Percentiles rank a stretch among this genome's conserved stretches.
Evolutionary conservation across 1,140 invertebrate species (phyloP).

Genomic region (Ylistrum balloti): DNA sequence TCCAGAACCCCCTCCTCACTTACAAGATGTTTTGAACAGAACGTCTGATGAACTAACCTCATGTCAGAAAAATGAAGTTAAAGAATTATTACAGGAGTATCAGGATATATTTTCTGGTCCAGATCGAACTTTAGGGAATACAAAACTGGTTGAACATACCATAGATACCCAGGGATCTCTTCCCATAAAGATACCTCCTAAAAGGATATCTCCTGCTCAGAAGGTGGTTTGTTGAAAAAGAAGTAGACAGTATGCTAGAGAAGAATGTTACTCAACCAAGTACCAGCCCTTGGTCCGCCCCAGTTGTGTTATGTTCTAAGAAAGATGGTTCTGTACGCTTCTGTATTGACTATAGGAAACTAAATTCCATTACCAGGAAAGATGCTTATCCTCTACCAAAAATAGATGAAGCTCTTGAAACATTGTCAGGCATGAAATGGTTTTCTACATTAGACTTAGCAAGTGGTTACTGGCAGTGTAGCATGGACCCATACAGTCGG

Average conservation of each 20-base stretch:
- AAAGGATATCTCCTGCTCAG: no score
- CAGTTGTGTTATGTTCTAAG: conserved; percentile 60
- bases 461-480: conserved; percentile 53
- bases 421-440: conserved; percentile 53
- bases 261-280: conserved; percentile 56
- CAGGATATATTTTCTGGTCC: no score
- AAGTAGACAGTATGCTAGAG: conserved; percentile 75
- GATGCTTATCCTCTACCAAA: conserved; percentile 55
- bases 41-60: no score
- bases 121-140: no score
- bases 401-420: conserved; percentile 59
- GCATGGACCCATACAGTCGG: conserved; percentile 48
- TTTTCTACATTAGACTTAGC: conserved; percentile 57
- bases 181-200: no score
- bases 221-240: no score
- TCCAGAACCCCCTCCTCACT: no score
- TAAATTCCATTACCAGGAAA: conserved; percentile 62
- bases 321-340: conserved; percentile 52
- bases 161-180: no score
- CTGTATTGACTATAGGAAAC: conserved; percentile 59
- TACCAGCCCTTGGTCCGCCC: conserved; percentile 56
- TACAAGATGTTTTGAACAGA: no score
- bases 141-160: no score
- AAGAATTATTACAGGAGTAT: no score
- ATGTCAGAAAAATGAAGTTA: no score